phyloP scores from a whole-genome alignment of 2,797 vertebrate species.

The Limosa lapponica region DNA sequence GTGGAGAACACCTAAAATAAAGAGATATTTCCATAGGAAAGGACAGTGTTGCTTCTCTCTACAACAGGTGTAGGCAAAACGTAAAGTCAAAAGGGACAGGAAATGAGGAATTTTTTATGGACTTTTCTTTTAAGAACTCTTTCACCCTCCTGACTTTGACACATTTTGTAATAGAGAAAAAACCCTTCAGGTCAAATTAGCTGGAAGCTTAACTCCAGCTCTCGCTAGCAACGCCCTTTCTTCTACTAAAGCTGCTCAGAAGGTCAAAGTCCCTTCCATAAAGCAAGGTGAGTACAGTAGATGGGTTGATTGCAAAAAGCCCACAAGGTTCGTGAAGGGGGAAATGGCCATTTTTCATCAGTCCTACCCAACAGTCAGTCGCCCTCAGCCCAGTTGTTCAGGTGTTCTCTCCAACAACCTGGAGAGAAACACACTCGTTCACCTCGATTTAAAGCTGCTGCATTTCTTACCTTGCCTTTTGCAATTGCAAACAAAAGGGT shows the following conservation, averaged over 20 bases:
- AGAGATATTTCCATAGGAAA: neutral
- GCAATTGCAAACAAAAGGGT: neutral
- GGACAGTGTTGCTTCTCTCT: neutral
- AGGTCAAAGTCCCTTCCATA: neutral
- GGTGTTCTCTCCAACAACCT: neutral
- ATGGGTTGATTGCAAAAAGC: neutral
- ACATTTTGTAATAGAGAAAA: neutral
- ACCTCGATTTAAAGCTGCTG: neutral
- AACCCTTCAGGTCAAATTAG: neutral
- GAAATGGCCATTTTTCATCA: neutral
- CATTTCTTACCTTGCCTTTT: neutral
- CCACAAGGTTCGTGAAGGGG: fast-evolving
- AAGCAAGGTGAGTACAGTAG: neutral
- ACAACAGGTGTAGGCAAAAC: neutral
- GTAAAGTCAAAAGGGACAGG: neutral
- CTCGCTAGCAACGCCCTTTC: neutral
- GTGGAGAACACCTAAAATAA: neutral
- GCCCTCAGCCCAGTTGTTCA: neutral
- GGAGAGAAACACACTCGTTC: neutral
- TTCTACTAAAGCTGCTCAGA: neutral
- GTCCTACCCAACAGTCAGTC: neutral
- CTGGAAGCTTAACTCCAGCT: neutral
- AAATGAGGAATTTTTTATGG: neutral
- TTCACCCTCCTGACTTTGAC: neutral
- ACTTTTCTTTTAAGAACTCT: neutral